Evolutionary conservation across 2,888 invertebrate genomes (phyloP), one percentile per base, ranked within the genome.

Genomic region (Panorpa germanica): DNA sequence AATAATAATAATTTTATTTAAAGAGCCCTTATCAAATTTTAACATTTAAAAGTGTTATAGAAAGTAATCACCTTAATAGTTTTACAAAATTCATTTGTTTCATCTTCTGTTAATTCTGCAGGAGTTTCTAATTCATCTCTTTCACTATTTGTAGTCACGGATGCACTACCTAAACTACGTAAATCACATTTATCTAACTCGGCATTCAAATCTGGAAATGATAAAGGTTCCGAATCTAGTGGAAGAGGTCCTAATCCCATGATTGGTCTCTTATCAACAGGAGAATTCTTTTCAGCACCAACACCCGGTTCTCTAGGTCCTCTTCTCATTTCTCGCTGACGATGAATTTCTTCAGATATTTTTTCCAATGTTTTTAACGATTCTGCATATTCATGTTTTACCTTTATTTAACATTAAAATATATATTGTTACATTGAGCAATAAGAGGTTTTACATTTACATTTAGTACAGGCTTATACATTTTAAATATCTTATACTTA

Each of bases 331-430:
- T n/a, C n/a, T 7, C 75, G 59, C 45, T 69, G 67, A 46, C 59
- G 55, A 49, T 88, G 86, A 39, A 88, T 90, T 46, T 88, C 85
- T 55, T 90, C 86, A 6, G 90, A 90, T 36, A 93, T 91, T 40
- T 74, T 70, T 51, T 91, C 91, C 16, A 93, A 60, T 38, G 76
- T 73, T 39, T 75, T 73, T 25, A 93, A 60, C 1, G 88, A 80
- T 36, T 70, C 70, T 2, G 85, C 66, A 53, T 93, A 91, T 26
- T 75, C 69, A 37, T 57, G 61, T 52, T 93, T 93, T 2, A 83
- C 74, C 5, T 38, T 31, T 33, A 45, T 47, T n/a, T n/a, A n/a
- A n/a, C n/a, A n/a, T n/a, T n/a, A n/a, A n/a, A n/a, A n/a, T n/a
- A n/a, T n/a, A n/a, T n/a, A n/a, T n/a, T n/a, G n/a, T n/a, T n/a